Conservation (phyloP, 2,113 vertebrate species). For the Psammodynastes pulverulentus region DNA sequence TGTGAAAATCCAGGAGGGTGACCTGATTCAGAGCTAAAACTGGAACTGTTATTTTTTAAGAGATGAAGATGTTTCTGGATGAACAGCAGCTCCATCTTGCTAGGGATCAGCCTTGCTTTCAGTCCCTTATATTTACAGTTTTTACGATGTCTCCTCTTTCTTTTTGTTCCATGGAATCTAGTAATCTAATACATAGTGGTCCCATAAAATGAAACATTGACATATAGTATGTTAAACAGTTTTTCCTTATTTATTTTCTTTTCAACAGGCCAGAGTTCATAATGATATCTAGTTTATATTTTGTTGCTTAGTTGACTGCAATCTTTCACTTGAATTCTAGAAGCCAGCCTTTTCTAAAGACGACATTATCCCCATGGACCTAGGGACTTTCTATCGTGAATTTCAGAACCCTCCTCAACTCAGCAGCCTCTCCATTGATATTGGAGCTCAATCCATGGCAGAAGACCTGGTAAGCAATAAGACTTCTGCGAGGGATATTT, state of each 20-base stretch:
- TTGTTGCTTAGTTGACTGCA: neutral
- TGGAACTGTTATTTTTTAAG: neutral
- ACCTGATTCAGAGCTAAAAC: neutral
- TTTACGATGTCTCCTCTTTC: neutral
- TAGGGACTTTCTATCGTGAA: constrained; percentile 96
- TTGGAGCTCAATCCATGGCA: constrained; percentile 96
- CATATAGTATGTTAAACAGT: neutral
- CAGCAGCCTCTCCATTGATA: constrained; percentile 91
- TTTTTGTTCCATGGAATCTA: neutral
- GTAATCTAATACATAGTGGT: neutral
- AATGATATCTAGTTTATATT: neutral
- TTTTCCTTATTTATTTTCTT: neutral
- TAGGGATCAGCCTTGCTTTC: neutral
- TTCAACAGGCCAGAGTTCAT: neutral
- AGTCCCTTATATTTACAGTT: neutral
- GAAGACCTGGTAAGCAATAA: constrained; percentile 87
- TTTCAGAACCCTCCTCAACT: constrained; percentile 98
- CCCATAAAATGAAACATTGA: constrained; percentile 5
- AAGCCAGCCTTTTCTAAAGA: constrained; percentile 98
- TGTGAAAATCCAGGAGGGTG: neutral
- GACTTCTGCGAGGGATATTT: neutral
- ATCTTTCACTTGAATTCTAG: constrained; percentile 67
- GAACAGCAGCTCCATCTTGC: neutral
- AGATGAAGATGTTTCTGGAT: neutral
- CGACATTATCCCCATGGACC: constrained; percentile 94